Percentiles rank a stretch among this genome's conserved stretches.
Evolutionary conservation across 2,797 vertebrate genomes (phyloP).

Genomic region (Pyrocephalus nanus): DNA sequence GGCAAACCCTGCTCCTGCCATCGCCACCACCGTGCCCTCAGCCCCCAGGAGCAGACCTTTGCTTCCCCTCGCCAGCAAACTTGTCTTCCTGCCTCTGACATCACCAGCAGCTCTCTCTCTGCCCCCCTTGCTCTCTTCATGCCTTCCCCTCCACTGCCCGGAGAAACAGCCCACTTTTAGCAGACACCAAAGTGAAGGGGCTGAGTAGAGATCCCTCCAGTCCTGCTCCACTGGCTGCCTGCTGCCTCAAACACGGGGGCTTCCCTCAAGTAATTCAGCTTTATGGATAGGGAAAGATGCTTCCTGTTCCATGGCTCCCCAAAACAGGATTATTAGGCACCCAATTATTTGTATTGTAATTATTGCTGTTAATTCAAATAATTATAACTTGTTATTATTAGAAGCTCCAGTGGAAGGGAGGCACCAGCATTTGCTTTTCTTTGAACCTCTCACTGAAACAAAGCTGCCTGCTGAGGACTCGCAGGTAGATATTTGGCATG

Average conservation of each 20-base stretch:
- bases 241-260: fast-evolving
- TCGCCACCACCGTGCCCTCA: fast-evolving
- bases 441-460: not conserved
- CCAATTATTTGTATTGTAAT: not conserved
- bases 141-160: not conserved
- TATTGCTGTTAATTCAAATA: not conserved
- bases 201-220: not conserved
- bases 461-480: not conserved
- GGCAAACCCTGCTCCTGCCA: not conserved
- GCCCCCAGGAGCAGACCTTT: not conserved
- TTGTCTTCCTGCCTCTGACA: not conserved
- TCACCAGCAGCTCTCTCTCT: not conserved
- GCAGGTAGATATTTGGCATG: constrained; percentile 1
- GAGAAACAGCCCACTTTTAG: not conserved
- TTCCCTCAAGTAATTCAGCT: not conserved
- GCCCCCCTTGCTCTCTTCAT: fast-evolving
- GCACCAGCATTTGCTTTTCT: not conserved
- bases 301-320: not conserved
- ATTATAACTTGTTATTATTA: not conserved
- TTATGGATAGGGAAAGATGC: not conserved
- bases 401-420: not conserved
- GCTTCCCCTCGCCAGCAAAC: not conserved
- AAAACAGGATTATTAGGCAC: not conserved
- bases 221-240: fast-evolving
- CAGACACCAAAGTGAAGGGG: not conserved